phyloP scores from a whole-genome alignment of 2,797 vertebrate genomes.

The Cheirogaleus major region DNA sequence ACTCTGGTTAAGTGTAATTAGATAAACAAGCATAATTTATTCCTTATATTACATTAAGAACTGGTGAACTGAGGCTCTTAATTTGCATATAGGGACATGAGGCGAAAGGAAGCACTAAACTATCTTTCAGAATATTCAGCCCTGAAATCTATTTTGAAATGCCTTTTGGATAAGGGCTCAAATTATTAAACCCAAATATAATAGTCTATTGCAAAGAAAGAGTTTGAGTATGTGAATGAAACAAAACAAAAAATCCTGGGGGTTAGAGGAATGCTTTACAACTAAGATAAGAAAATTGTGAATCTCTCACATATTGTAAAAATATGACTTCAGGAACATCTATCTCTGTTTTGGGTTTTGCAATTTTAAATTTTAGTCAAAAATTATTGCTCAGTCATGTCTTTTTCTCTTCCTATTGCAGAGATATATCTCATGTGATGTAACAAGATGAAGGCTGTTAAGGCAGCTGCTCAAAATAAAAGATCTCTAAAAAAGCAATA shows the following conservation, averaged over 20 bases:
- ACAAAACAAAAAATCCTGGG: neutral
- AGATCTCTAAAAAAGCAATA: slow-evolving; percentile 41
- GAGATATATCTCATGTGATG: neutral
- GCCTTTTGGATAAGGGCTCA: slow-evolving; percentile 11
- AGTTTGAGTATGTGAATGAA: neutral
- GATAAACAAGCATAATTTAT: neutral
- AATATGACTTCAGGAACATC: neutral
- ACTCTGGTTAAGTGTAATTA: neutral
- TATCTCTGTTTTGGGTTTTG: neutral
- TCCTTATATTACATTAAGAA: neutral
- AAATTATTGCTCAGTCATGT: neutral
- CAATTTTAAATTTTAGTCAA: slow-evolving; percentile 36
- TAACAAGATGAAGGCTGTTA: slow-evolving; percentile 4
- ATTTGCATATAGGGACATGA: neutral
- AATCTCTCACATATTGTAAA: neutral
- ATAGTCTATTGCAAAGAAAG: neutral
- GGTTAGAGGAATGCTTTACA: neutral
- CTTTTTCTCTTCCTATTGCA: neutral
- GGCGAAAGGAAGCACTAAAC: neutral
- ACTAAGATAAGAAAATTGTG: neutral
- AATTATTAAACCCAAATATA: neutral
- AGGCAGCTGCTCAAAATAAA: slow-evolving; percentile 32
- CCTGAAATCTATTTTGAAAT: slow-evolving; percentile 18
- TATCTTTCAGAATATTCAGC: neutral
- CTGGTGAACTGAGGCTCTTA: neutral